Evolutionary conservation across 2,888 invertebrate genomes (phyloP).

Genomic region (Bursaphelenchus okinawaensis): DNA sequence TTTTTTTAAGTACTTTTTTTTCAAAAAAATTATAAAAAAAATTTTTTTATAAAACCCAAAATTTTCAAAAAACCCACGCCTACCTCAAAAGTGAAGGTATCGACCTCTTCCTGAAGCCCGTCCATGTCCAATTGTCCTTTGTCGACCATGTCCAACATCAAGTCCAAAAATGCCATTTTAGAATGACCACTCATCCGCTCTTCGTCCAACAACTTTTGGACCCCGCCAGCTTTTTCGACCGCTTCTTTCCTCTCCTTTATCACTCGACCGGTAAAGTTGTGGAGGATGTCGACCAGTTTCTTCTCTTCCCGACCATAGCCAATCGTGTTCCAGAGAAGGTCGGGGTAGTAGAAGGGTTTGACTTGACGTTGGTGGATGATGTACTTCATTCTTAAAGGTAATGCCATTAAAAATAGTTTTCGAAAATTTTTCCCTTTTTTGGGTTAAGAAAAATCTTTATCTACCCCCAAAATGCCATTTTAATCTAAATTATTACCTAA

Average conservation of each 20-base stretch:
- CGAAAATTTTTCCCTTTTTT: too few relatives aligned
- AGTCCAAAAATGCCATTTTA: conserved; percentile 26
- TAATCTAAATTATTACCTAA: too few relatives aligned
- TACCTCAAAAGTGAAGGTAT: conserved; percentile 57
- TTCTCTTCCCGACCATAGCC: conserved; percentile 59
- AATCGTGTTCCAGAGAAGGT: conserved; percentile 59
- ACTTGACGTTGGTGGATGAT: conserved; percentile 57
- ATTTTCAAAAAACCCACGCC: conserved; percentile 8
- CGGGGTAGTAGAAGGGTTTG: conserved; percentile 60
- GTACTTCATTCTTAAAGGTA: conserved; percentile 53
- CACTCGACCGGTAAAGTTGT: conserved; percentile 59
- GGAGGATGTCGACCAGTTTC: conserved; percentile 58
- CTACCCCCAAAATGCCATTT: too few relatives aligned
- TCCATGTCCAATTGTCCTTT: conserved; percentile 51
- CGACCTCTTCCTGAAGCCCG: conserved; percentile 56
- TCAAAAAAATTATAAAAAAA: too few relatives aligned
- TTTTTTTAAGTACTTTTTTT: too few relatives aligned
- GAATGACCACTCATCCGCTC: conserved; percentile 26
- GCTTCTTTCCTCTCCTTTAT: conserved; percentile 21
- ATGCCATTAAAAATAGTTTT: too few relatives aligned
- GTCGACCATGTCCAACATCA: conserved; percentile 59
- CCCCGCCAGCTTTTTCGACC: conserved; percentile 30
- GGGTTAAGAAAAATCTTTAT: too few relatives aligned
- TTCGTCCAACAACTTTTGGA: conserved; percentile 30
- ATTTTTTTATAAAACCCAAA: too few relatives aligned